Percentiles rank a stretch among this genome's conserved stretches.
phyloP scores from a whole-genome alignment of 2,888 invertebrate species.

The Laspeyria flexula region DNA sequence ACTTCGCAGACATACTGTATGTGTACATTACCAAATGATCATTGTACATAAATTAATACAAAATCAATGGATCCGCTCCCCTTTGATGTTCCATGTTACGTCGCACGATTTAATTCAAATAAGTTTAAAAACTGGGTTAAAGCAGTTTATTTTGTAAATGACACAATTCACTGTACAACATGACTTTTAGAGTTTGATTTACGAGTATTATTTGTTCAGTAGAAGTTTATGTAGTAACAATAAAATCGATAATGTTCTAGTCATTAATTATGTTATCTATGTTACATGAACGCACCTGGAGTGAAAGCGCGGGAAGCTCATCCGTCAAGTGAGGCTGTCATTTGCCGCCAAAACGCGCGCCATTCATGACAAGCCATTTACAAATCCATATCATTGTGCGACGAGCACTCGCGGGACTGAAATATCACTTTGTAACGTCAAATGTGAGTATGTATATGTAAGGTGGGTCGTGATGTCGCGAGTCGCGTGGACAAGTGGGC shows the following conservation, averaged over 20 bases:
- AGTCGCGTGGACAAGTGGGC: slow-evolving; percentile 5
- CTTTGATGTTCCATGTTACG: slow-evolving; percentile 62
- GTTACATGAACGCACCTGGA: slow-evolving; percentile 81
- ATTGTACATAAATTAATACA: slow-evolving; percentile 41
- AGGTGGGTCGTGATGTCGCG: background rate
- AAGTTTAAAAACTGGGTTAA: slow-evolving; percentile 67
- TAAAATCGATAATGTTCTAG: slow-evolving; percentile 44
- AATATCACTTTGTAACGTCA: slow-evolving; percentile 41
- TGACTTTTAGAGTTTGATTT: slow-evolving; percentile 52
- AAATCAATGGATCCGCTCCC: slow-evolving; percentile 50
- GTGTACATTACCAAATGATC: slow-evolving; percentile 22
- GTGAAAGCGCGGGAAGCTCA: slow-evolving; percentile 76
- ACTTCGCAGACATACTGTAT: slow-evolving; percentile 20
- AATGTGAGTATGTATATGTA: slow-evolving; percentile 7
- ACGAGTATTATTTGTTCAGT: slow-evolving; percentile 37
- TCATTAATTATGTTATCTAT: slow-evolving; percentile 64
- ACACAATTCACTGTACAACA: slow-evolving; percentile 57
- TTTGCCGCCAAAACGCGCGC: slow-evolving; percentile 71
- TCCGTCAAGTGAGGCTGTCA: slow-evolving; percentile 72
- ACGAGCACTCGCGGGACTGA: slow-evolving; percentile 45
- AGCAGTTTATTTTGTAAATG: slow-evolving; percentile 68
- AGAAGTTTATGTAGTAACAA: slow-evolving; percentile 38
- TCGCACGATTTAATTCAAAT: slow-evolving; percentile 57
- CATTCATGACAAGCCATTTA: slow-evolving; percentile 64
- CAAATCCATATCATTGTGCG: slow-evolving; percentile 68